Base-by-base conservation (phyloP, 2,113 vertebrate species). In the Himantopus leucocephalus region DNA sequence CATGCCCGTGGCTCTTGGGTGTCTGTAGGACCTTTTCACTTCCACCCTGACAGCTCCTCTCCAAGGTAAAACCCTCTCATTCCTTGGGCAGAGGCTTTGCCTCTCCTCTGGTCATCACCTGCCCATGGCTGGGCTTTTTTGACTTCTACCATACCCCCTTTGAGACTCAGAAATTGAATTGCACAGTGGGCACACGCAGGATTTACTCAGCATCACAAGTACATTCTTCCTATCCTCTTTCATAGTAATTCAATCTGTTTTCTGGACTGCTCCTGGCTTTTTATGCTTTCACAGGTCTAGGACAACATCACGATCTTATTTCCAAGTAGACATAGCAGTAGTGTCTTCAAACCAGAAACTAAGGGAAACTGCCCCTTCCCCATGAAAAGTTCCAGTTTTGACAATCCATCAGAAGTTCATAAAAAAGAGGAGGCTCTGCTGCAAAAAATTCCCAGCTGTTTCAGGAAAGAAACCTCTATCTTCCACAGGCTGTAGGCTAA, bases 1-100 rank as follows among this genome's bases (percentile, higher is more conserved):
- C 1, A 0, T 0, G 4, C 20, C 21, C 2, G 0, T 7, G 0
- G 16, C 19, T 79, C 32, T 67, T 5, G 0, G 14, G 9, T 23
- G 18, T 62, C n/a, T 71, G 20, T 34, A 75, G 27, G 9, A 14
- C 30, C 10, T 16, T 32, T 52, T 48, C 24, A 76, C 18, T 18
- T 82, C 12, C 21, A 59, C 10, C 7, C 32, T 55, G 19, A 6
- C 37, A 68, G 16, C 24, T 91, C 2, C 1, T 64, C 20, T 64
- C 22, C 20, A 8, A 26, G 5, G 10, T 24, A 56, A 85, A 88
- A 24, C 6, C 9, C 24, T 55, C 32, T 72, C 12, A 55, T 50
- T 72, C 53, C 43, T 55, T 53, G 12, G n/a, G 6, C 16, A 66
- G 45, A 48, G 35, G 10, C 27, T 75, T 6, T 19, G 10, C 5